phyloP scores from a whole-genome alignment of 2,113 vertebrate species.

The Strigops habroptila region DNA sequence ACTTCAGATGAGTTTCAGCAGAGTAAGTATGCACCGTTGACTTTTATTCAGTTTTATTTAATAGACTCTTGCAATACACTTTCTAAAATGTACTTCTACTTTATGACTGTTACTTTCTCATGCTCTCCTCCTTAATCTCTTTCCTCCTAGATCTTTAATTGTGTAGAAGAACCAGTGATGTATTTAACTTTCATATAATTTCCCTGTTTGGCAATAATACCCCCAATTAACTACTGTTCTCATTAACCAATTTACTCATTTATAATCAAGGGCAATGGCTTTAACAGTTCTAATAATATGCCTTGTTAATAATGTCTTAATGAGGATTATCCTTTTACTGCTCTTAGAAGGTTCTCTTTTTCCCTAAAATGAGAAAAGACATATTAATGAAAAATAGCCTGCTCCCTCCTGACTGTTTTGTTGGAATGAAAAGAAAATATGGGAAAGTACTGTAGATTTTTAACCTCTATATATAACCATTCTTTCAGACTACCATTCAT shows the following conservation, averaged over 20 bases:
- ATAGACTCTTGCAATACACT: background rate
- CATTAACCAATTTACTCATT: constrained; percentile 61
- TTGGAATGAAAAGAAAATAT: background rate
- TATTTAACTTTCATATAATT: constrained; percentile 60
- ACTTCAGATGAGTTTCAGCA: background rate
- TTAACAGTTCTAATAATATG: constrained; percentile 46
- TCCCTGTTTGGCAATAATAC: constrained; percentile 55
- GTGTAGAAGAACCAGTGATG: constrained; percentile 27
- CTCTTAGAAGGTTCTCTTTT: constrained; percentile 30
- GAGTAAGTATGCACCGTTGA: constrained; percentile 13
- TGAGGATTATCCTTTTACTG: constrained; percentile 30
- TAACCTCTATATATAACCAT: background rate
- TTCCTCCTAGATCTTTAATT: constrained; percentile 31
- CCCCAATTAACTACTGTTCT: constrained; percentile 51
- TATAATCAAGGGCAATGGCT: constrained; percentile 51
- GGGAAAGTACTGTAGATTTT: background rate
- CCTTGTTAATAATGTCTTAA: constrained; percentile 47
- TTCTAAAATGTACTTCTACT: background rate
- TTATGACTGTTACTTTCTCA: constrained; percentile 22
- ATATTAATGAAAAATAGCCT: constrained; percentile 15
- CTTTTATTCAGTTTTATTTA: constrained; percentile 42
- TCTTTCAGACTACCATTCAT: background rate
- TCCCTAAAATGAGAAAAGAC: constrained; percentile 6
- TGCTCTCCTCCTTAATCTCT: constrained; percentile 10
- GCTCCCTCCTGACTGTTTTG: background rate